Base-by-base conservation (phyloP, 2,113 vertebrate species). In the Anolis sagrei region DNA sequence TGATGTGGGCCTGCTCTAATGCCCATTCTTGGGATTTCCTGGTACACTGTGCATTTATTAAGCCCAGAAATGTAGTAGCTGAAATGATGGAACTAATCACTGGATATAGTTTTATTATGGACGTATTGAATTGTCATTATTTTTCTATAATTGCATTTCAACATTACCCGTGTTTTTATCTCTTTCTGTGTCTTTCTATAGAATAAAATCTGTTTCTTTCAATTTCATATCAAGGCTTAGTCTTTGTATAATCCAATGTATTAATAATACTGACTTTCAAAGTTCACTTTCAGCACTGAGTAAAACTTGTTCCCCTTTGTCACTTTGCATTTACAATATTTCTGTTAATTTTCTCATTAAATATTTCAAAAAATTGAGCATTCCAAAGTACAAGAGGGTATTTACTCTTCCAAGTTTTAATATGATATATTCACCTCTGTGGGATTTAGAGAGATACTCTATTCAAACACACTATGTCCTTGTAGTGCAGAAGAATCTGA, bases 51-150 rank as follows among this genome's bases (percentile, higher is more conserved):
- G 10, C 5, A 34, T 72, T 70, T 36, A 58, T 70, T 36, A 58
- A 80, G 39, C 32, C 44, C 34, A 29, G 77, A 61, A 66, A 61
- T 27, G 8, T 74, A 36, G 39, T 19, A n/a, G 75, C 64, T 76
- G 69, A 0, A 48, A 16, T 4, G 39, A 1, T n/a, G 34, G 10
- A 7, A 34, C 44, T 48, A 7, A 49, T 34, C 62, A 48, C 6
- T 1, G 25, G 0, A 27, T 25, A 73, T 0, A 0, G 5, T 76
- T 69, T 18, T 27, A 49, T 61, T 89, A 68, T 51, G 73, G 27
- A 0, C 83, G 29, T 14, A 1, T 5, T 0, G 0, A 44, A 16
- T 44, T 75, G 3, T 81, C 32, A 39, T 23, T 76, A 23, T 48
- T 58, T 70, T 77, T 72, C 5, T 61, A 7, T n/a, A 5, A 8